Evolutionary conservation across 1,140 invertebrate genomes (phyloP), one percentile per base, ranked within the genome.

Genomic region (Papilio polytes): DNA sequence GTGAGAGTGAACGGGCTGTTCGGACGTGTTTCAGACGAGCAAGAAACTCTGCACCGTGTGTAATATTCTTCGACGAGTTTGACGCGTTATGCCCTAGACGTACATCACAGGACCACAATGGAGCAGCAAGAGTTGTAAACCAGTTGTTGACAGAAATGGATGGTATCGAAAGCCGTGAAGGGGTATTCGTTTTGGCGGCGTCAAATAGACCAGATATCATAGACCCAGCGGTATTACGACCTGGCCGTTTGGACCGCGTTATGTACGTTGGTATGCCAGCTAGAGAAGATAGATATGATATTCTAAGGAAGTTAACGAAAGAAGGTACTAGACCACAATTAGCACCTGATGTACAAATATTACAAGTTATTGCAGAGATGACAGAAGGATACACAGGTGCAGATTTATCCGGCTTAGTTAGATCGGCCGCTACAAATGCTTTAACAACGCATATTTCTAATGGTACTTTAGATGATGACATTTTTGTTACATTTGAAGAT

Each of bases 41-140:
- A 0, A 95, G 98, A 66, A 99, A 99, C 94, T 99, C 99, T 0
- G 96, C 98, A 0, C 99, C 99, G 0, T 99, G 99, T 95, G 98
- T 99, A 15, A 99, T 99, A 90, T 99, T 99, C 95, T 99, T 99
- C 94, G 99, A 99, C 93, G 99, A 99, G 95, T 97, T 99, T 83
- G 99, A 99, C 95, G 98, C 99, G 0, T 92, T 99, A 9, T 99
- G 99, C 93, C 99, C 99, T 0, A 97, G 97, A 87, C 96, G 99
- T 90, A 97, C 97, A 8, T 97, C 97, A 74, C 96, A 96, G 74
- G 97, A 97, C 95, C 96, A 96, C 82, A 96, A 96, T 84, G 96
- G 97, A 7, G 96, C 97, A 0, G 97, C 97, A 12, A 96, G 99
- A 22, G 98, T 99, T 22, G 99, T 99, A 0, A 99, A 99, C 94